Conservation (phyloP, 1,140 invertebrate genomes). For the Drosophila rhopaloa region DNA sequence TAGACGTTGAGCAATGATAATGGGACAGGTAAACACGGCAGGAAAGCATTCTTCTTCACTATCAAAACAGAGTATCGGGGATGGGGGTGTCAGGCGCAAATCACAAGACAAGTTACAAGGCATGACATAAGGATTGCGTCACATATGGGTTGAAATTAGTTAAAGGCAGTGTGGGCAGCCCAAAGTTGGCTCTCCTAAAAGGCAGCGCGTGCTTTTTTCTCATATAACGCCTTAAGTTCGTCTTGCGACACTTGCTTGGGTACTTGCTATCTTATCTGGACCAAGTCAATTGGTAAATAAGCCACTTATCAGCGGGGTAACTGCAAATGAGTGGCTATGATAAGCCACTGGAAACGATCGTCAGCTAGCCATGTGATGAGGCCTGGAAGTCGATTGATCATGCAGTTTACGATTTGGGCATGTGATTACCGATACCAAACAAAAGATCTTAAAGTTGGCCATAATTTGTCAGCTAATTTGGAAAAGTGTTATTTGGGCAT, state of each 20-base stretch:
- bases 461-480: conserved; percentile 50
- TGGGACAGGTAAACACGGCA: conserved; percentile 52
- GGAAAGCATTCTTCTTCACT: conserved; percentile 23
- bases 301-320: conserved; percentile 63
- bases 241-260: conserved; percentile 11
- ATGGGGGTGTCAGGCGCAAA: conserved; percentile 26
- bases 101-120: conserved; percentile 65
- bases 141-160: conserved; percentile 41
- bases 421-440: conserved; percentile 59
- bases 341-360: conserved; percentile 49
- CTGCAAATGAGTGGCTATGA: conserved; percentile 51
- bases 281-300: conserved; percentile 78
- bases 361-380: conserved; percentile 63
- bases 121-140: conserved; percentile 73
- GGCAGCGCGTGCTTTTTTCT: conserved; percentile 58
- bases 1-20: conserved; percentile 52
- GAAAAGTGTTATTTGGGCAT: not conserved
- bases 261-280: conserved; percentile 62
- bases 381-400: conserved; percentile 57
- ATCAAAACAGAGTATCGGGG: conserved; percentile 1
- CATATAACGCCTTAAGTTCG: conserved; percentile 13
- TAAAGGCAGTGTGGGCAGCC: conserved; percentile 9
- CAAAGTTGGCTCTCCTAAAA: conserved; percentile 9
- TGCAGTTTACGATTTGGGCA: conserved; percentile 46
- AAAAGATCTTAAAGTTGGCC: conserved; percentile 8